Evolutionary conservation across 2,113 vertebrate species (phyloP), one percentile per base, ranked within the genome.

Genomic region (Callionymus lyra): DNA sequence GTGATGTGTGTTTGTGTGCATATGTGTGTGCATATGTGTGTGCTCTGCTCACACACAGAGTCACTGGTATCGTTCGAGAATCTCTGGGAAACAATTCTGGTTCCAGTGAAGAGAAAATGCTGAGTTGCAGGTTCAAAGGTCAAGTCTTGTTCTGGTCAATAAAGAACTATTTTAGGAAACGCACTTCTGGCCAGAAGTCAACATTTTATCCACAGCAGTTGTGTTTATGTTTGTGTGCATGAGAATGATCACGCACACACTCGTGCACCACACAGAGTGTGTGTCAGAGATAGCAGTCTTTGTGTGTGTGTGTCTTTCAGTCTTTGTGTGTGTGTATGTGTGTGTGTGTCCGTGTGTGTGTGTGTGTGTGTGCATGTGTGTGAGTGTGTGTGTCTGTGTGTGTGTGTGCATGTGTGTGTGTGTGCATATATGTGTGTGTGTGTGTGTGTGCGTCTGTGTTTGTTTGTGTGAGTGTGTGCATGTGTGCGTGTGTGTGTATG

Each of bases 71-170:
- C 4, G 8, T 27, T 27, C 21, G 8, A 27, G 8, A 8, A 27
- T 5, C 21, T 27, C 21, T 8, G 21, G 21, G 21, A 27, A 8
- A 4, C 21, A 8, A 5, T 27, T 27, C 21, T 5, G 4, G 4
- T 8, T 27, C 21, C 21, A 27, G 21, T 27, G 8, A 4, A 27
- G 21, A 27, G 21, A 27, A 27, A 27, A 27, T 8, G 21, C 8
- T 27, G 21, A 27, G 21, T 27, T 27, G 21, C 21, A 27, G 4
- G 4, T 4, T 64, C 63, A 63, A 48, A 67, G 59, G 66, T 78
- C 74, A 77, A 68, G 50, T 73, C 61, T 70, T 79, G 63, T 74
- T 72, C 60, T 50, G 65, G 55, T 64, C 48, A 47, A 68, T 56
- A 43, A 59, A 58, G 50, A 9, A 35, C 41, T 49, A 71, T 46